phyloP scores from a whole-genome alignment of 2,888 invertebrate genomes.

The Lasiommata megera region DNA sequence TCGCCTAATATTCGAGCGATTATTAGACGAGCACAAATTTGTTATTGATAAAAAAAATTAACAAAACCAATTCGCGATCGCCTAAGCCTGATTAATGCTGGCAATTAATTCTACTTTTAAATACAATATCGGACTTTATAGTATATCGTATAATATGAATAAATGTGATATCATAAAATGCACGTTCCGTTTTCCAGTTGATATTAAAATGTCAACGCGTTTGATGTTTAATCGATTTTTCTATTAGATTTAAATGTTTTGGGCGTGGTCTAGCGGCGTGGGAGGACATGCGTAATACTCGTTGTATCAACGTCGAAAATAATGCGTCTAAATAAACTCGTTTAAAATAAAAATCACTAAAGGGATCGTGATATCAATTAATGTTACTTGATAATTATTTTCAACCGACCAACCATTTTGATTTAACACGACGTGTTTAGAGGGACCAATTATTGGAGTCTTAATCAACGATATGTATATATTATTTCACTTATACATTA shows the following conservation, averaged over 20 bases:
- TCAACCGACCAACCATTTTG: too few relatives aligned
- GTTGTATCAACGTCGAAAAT: too few relatives aligned
- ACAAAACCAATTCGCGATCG: constrained; percentile 3
- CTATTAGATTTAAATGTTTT: constrained; percentile 3
- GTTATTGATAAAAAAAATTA: not conserved
- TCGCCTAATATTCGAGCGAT: not conserved
- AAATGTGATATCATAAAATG: constrained; percentile 11
- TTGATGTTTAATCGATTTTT: constrained; percentile 1
- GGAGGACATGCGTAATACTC: too few relatives aligned
- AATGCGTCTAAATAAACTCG: too few relatives aligned
- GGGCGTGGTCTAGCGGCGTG: constrained; percentile 5
- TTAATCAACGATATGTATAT: too few relatives aligned
- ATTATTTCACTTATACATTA: too few relatives aligned
- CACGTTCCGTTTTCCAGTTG: constrained; percentile 1
- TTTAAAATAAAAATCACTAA: too few relatives aligned
- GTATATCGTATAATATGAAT: not conserved
- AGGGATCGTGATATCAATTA: too few relatives aligned
- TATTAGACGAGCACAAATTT: not conserved
- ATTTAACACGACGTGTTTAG: too few relatives aligned
- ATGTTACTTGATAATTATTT: too few relatives aligned
- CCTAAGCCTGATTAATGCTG: constrained; percentile 5
- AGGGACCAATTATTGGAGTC: too few relatives aligned
- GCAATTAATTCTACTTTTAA: constrained; percentile 13
- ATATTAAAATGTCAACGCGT: constrained; percentile 15
- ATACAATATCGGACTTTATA: not conserved